These are phyloP conservation scores for Metaphire vulgaris DNA, from an alignment of 1,140 invertebrate species.

Conservation along the genomic window DNA sequence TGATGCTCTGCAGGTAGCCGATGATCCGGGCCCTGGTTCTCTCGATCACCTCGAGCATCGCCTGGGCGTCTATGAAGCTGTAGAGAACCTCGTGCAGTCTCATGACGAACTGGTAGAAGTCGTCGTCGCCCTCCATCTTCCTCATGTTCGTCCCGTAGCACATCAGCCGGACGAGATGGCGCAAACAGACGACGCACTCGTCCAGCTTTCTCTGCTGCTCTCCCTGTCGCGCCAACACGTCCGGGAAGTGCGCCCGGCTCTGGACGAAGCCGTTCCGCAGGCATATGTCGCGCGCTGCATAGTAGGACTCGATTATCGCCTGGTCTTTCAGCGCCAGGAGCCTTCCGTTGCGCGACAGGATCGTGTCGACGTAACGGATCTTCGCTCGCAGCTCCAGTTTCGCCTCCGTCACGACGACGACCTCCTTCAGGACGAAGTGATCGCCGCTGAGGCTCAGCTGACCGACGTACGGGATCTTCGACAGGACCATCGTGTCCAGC, in stretches of 20 bases:
- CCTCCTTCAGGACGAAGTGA: slow-evolving; percentile 26
- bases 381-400: slow-evolving; percentile 13
- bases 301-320: slow-evolving; percentile 19
- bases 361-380: slow-evolving; percentile 25
- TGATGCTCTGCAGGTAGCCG: slow-evolving; percentile 15
- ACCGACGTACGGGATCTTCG: slow-evolving; percentile 22
- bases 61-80: background rate
- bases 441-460: slow-evolving; percentile 17
- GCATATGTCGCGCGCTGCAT: slow-evolving; percentile 23
- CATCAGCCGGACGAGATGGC: slow-evolving; percentile 24
- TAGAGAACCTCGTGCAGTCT: slow-evolving; percentile 19
- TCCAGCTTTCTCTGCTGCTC: slow-evolving; percentile 1
- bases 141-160: slow-evolving; percentile 20
- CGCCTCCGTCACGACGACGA: slow-evolving; percentile 5
- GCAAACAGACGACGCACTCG: slow-evolving; percentile 24
- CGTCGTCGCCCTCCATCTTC: slow-evolving; percentile 24
- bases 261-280: slow-evolving; percentile 20
- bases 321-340: slow-evolving; percentile 4
- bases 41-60: slow-evolving; percentile 15
- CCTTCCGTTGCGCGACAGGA: slow-evolving; percentile 15
- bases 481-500: slow-evolving; percentile 22
- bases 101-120: slow-evolving; percentile 23
- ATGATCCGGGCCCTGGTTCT: slow-evolving; percentile 24
- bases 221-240: slow-evolving; percentile 2
- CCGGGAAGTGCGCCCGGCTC: slow-evolving; percentile 19